phyloP scores from a whole-genome alignment of 35 echinoderm and acorn worm species.

The Holothuria glaberrima region DNA sequence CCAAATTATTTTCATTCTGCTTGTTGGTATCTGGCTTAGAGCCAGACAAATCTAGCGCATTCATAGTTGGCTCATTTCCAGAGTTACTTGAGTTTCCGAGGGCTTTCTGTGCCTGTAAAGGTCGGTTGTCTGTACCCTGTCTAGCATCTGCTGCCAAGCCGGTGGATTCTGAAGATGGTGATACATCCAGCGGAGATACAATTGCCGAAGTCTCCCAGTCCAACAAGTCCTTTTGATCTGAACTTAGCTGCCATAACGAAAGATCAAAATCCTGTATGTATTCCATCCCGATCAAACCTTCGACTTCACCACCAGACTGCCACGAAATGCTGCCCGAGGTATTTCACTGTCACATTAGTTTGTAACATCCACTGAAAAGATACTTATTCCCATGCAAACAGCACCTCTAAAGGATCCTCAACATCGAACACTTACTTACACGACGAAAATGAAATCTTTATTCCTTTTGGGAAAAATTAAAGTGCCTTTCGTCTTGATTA shows the following conservation, averaged over 20 bases:
- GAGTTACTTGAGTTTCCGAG: neutral
- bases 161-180: conserved; percentile 9
- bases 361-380: too few species aligned
- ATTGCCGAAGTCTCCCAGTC: conserved; percentile 45
- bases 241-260: conserved; percentile 70
- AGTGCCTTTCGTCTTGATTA: too few species aligned
- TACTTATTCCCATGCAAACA: too few species aligned
- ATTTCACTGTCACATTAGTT: neutral
- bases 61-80: conserved; percentile 50
- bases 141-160: conserved; percentile 25
- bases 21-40: conserved; percentile 38
- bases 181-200: conserved; percentile 30
- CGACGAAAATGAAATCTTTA: too few species aligned
- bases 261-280: conserved; percentile 94
- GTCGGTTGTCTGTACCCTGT: conserved; percentile 27
- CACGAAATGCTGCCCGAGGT: neutral
- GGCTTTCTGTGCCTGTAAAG: neutral
- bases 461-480: too few species aligned
- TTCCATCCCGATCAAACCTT: conserved; percentile 73
- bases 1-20: neutral
- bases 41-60: conserved; percentile 57
- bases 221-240: conserved; percentile 67
- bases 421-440: too few species aligned
- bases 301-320: too few species aligned
- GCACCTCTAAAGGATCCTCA: too few species aligned